A percentile compares a stretch with the other conserved stretches of the same genome.
phyloP scores from a whole-genome alignment of 2,113 vertebrate genomes.

The Phalacrocorax aristotelis region DNA sequence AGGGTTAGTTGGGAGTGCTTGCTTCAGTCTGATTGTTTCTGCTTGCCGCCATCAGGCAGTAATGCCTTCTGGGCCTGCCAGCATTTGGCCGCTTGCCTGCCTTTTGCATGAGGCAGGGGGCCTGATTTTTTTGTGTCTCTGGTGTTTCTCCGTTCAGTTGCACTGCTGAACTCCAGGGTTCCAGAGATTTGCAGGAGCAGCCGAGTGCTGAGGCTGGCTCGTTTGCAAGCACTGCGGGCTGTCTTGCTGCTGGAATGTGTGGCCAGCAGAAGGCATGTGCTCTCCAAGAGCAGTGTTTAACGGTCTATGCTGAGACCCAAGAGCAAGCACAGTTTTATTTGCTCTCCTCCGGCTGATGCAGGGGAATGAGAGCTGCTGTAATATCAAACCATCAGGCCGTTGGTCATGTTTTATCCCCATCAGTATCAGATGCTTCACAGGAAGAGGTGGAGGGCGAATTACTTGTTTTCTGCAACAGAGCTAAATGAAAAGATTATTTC shows the following conservation, averaged over 20 bases:
- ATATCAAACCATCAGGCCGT: not conserved
- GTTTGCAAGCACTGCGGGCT: not conserved
- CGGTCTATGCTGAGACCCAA: not conserved
- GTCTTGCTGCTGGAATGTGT: not conserved
- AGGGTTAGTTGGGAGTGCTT: not conserved
- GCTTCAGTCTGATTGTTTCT: not conserved
- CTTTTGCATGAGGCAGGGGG: fast-evolving
- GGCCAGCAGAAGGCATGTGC: not conserved
- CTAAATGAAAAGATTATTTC: not conserved
- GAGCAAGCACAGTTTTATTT: not conserved
- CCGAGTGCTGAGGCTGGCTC: not conserved
- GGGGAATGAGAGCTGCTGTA: not conserved
- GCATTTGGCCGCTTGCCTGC: fast-evolving
- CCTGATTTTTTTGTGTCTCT: fast-evolving
- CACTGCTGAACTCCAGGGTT: not conserved
- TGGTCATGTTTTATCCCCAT: not conserved
- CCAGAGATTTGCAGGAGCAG: fast-evolving
- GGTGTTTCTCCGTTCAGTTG: not conserved
- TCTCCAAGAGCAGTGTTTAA: not conserved
- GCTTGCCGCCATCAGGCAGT: not conserved
- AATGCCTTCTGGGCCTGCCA: not conserved
- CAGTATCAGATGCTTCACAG: not conserved
- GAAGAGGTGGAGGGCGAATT: not conserved
- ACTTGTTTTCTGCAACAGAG: not conserved
- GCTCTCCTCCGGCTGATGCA: not conserved